Evolutionary conservation across 2,797 vertebrate species (phyloP).

Genomic region (Hyperoplus immaculatus): DNA sequence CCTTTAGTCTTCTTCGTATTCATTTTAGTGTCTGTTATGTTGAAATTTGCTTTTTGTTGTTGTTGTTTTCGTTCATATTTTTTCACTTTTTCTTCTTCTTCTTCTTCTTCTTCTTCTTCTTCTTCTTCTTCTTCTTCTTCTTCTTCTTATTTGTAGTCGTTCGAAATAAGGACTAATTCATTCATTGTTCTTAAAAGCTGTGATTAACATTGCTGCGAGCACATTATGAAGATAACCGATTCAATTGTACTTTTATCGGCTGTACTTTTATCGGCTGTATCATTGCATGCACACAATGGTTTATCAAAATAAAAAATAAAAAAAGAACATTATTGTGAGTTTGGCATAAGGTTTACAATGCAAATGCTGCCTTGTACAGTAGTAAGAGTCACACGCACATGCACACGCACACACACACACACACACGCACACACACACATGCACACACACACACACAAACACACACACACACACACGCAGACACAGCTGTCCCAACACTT

Average conservation of each 20-base stretch:
- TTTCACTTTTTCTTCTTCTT: too few species aligned
- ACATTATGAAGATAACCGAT: not conserved
- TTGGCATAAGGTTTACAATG: not conserved
- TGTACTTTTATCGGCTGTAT: not conserved
- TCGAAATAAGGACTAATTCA: too few species aligned
- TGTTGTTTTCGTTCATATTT: too few species aligned
- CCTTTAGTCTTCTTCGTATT: too few species aligned
- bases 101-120: too few species aligned
- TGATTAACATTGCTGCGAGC: not conserved
- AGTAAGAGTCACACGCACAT: conserved; percentile 9
- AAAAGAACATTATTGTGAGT: not conserved
- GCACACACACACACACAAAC: conserved; percentile 36
- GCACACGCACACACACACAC: conserved; percentile 5
- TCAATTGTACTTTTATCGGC: not conserved
- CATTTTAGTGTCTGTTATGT: too few species aligned
- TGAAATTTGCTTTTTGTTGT: too few species aligned
- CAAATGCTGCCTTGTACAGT: not conserved
- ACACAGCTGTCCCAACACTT: conserved; percentile 78
- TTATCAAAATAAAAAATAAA: not conserved
- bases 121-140: too few species aligned
- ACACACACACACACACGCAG: conserved; percentile 51
- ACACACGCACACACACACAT: conserved; percentile 47
- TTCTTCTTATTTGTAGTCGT: too few species aligned
- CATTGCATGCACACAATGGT: not conserved
- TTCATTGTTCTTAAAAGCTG: not conserved